Evolutionary conservation across 1,140 invertebrate species (phyloP), one percentile per base, ranked within the genome.

Genomic region (Cataglyphis hispanica): DNA sequence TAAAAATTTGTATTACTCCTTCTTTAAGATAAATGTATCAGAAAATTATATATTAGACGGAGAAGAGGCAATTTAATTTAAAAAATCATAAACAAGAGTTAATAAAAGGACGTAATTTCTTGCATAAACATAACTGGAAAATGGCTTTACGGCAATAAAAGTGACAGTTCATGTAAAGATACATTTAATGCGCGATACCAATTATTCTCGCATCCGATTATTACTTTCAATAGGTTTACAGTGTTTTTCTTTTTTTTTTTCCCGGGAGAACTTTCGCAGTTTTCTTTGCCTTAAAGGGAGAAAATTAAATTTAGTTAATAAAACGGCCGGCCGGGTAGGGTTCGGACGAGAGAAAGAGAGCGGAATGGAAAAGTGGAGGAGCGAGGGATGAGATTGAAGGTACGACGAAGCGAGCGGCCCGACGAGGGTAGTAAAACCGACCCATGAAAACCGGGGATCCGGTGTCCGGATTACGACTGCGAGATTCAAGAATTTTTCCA

Each of bases 401-500:
- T 34, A 72, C 72, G 40, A 78, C 85, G 61, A 19, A 19, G 16
- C 53, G 43, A 13, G 46, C n/a, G 69, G 75, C 85, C 46, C 78
- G 84, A 86, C 89, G 91, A 90, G 87, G 83, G 46, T 88, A 90
- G 89, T 94, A 94, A 94, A 94, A 93, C 89, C 91, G 43, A 88
- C 84, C 89, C 90, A 91, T 91, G 92, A 93, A 93, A 93, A 92
- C 87, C 25, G 16, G 72, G 63, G 8, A 13, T 88, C 90, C 91
- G 89, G 86, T 87, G 86, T 70, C 90, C 86, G 91, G 91, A 95
- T 94, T 94, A 94, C 94, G 92, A 94, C 91, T 94, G 92, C 92
- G 89, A 91, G 93, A 92, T 93, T 93, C 91, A 93, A 94, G 94
- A 95, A 95, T 95, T 95, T 94, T 94, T 94, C 94, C 94, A 95